Evolutionary conservation across 2,113 vertebrate genomes (phyloP).

Genomic region (Halichoeres trimaculatus): DNA sequence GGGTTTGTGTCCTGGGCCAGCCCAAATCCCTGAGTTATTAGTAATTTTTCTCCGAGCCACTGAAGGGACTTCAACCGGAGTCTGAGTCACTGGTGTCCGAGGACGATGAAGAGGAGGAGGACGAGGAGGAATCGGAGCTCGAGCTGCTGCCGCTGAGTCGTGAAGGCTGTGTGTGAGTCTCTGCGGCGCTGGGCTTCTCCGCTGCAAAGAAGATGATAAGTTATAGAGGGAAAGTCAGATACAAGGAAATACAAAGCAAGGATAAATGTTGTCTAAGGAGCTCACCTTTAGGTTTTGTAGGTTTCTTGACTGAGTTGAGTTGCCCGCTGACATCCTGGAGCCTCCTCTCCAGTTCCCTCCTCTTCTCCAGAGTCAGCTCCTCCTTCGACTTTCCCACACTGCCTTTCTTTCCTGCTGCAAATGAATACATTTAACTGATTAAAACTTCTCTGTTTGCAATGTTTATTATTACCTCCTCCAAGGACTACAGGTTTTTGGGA

Average conservation of each 20-base stretch:
- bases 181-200: conserved; percentile 84
- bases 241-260: background rate
- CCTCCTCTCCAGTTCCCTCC: conserved; percentile 91
- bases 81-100: conserved; percentile 95
- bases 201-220: conserved; percentile 66
- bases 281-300: conserved; percentile 90
- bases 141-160: conserved; percentile 94
- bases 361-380: conserved; percentile 93
- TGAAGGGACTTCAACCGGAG: conserved; percentile 83
- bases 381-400: conserved; percentile 90
- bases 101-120: conserved; percentile 90
- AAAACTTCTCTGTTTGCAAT: no score
- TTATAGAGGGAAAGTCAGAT: no score
- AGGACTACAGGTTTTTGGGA: no score
- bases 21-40: conserved; percentile 74
- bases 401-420: conserved; percentile 84
- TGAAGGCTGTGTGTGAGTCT: conserved; percentile 83
- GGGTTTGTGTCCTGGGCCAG: conserved; percentile 64
- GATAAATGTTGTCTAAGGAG: background rate
- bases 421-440: background rate
- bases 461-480: no score
- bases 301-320: conserved; percentile 93
- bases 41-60: conserved; percentile 6
- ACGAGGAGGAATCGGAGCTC: conserved; percentile 87
- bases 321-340: conserved; percentile 95